A percentile compares a stretch with the other conserved stretches of the same genome.
phyloP scores from a whole-genome alignment of 2,797 vertebrate species.

The Falco naumanni region DNA sequence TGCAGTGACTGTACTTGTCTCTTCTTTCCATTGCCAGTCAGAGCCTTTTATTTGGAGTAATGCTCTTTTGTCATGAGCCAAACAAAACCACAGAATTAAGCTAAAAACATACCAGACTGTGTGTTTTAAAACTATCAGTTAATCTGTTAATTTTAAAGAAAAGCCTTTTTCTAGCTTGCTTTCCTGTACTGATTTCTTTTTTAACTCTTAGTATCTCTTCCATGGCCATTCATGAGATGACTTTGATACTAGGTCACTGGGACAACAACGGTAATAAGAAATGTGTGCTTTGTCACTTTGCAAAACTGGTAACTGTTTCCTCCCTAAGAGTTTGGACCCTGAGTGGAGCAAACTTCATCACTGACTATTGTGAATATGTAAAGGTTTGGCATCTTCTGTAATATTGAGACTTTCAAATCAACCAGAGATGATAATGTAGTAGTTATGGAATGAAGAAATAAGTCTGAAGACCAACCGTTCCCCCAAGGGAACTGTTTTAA shows the following conservation, averaged over 20 bases:
- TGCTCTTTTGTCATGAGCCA: background rate
- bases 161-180: background rate
- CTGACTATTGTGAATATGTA: background rate
- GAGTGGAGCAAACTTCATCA: background rate
- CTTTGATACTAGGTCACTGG: background rate
- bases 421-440: background rate
- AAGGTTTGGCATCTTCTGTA: background rate
- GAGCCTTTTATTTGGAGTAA: background rate
- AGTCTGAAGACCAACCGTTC: background rate
- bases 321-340: background rate
- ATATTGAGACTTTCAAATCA: background rate
- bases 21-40: background rate
- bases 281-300: background rate
- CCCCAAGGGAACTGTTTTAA: background rate
- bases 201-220: background rate
- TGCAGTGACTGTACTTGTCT: background rate
- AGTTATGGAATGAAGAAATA: background rate
- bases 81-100: background rate
- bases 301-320: background rate
- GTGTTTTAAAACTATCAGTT: background rate
- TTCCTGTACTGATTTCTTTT: background rate
- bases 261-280: background rate
- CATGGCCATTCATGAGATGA: background rate
- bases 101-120: background rate
- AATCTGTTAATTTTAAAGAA: constrained; percentile 5